Evolutionary conservation across 2,888 invertebrate genomes (phyloP), one percentile per base, ranked within the genome.

Genomic region (Gasteruption jaculator): DNA sequence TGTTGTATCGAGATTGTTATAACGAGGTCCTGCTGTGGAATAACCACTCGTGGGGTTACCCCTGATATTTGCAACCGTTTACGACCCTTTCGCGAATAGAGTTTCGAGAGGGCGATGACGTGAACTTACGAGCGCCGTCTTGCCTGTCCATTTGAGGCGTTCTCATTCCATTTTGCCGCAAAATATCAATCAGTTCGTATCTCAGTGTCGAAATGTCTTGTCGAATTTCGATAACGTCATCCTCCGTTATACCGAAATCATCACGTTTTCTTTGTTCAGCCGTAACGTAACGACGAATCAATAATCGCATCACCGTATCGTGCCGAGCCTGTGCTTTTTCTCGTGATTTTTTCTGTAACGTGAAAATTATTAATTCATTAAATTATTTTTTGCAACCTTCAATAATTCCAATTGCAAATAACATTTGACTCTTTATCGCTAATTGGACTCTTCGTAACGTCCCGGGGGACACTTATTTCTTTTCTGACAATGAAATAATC

Each of bases 141-240:
- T 83, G 74, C 53, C 79, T 68, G 44, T 83, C 82, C 38, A 88
- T 71, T 50, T 80, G 75, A 0, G 91, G 90, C 0, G 90, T 90
- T 51, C 81, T 79, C 85, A 90, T 91, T 35, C 91, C 92, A 63
- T 95, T 95, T 54, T 84, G 85, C 40, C 82, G 78, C 8, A 96
- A 80, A 58, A 96, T 93, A 60, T 94, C 93, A 39, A 96, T 83
- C 15, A 96, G 76, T 64, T 96, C 95, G 68, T 86, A 96, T 48
- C 93, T 78, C 52, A 96, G 78, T 4, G 92, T 87, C n/a, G 92
- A 93, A 49, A 96, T 93, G 66, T 96, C 96, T 64, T 96, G 95
- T 57, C 96, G 81, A 60, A 96, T 91, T 75, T 97, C 97, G 81
- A 94, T 94, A 50, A 97, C 90, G 71, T 97, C 96, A 71, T 97